These are phyloP conservation scores for Brienomyrus brachyistius DNA, from an alignment of 2,113 vertebrate genomes.

Conservation along the genomic window DNA sequence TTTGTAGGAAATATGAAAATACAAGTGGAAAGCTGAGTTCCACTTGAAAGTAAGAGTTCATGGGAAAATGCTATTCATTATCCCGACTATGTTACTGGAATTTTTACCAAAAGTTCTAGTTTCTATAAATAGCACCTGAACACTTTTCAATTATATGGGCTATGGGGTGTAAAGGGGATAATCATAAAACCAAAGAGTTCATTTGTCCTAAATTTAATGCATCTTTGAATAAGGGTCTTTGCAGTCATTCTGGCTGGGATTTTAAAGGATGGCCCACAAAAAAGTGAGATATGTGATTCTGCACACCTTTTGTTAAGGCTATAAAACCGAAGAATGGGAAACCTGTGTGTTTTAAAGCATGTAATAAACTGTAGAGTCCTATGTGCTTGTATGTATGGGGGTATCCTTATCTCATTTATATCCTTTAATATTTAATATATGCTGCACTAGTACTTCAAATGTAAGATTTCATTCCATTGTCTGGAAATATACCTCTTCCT, in stretches of 20 bases:
- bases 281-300: constrained; percentile 41
- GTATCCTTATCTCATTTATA: neutral
- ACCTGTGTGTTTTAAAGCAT: neutral
- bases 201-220: constrained; percentile 56
- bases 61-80: constrained; percentile 28
- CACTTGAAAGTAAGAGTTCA: constrained; percentile 13
- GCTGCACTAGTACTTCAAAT: neutral
- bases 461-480: neutral
- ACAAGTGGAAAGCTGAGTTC: neutral
- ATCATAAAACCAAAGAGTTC: constrained; percentile 61
- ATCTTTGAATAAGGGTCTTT: constrained; percentile 48
- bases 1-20: neutral
- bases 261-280: constrained; percentile 6
- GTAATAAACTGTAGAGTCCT: neutral
- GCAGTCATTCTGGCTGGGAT: constrained; percentile 23
- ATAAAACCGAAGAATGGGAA: constrained; percentile 29
- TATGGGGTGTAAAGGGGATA: constrained; percentile 51
- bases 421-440: neutral
- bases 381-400: neutral
- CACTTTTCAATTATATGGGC: constrained; percentile 63
- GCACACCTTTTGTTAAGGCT: constrained; percentile 28
- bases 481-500: too few relatives aligned
- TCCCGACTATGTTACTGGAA: constrained; percentile 48
- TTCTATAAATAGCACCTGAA: constrained; percentile 58
- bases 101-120: constrained; percentile 42